Evolutionary conservation across 1,140 invertebrate species (phyloP), one percentile per base, ranked within the genome.

Genomic region (Drosophila persimilis): DNA sequence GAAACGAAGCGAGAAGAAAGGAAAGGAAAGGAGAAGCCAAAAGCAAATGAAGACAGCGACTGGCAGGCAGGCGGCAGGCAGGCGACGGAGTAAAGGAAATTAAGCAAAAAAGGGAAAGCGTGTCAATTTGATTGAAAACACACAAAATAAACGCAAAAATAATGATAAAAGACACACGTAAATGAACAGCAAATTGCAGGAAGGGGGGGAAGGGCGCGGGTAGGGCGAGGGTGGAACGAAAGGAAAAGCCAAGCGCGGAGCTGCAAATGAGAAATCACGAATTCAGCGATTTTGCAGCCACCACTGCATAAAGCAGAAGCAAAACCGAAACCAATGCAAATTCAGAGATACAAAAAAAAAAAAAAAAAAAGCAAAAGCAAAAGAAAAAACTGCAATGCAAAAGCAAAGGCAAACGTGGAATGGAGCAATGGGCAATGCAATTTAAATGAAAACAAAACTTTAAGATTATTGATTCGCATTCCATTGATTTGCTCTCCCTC

Each of bases 381-480:
- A 4, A 24, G 24, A 52, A 45, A 17, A 53, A 55, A 31, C 8
- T 47, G 43, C 55, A 39, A 70, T 54, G 53, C 39, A 58, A 57
- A 26, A 24, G 22, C 53, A 55, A 55, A 53, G 20, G 20, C 20
- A 74, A 26, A 72, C 46, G 51, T 39, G 43, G 29, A 64, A 13
- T 13, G 35, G 11, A 13, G 24, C 24, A 24, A 24, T 3, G 24
- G 24, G 35, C 35, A 62, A 41, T 61, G 39, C 58, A 24, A 45
- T 48, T 47, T 24, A 52, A 17, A 52, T 52, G 50, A 20, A 52
- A 52, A 52, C n/a, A 54, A 15, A 39, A 59, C 60, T 72, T 58
- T 29, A 46, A 56, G 54, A 77, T 81, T 80, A 80, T 77, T 81
- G 62, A 77, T 80, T 81, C 67, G 41, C 77, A 80, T 81, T 80